Base-by-base conservation (phyloP, 2,888 invertebrate species). In the Blomia tropicalis region DNA sequence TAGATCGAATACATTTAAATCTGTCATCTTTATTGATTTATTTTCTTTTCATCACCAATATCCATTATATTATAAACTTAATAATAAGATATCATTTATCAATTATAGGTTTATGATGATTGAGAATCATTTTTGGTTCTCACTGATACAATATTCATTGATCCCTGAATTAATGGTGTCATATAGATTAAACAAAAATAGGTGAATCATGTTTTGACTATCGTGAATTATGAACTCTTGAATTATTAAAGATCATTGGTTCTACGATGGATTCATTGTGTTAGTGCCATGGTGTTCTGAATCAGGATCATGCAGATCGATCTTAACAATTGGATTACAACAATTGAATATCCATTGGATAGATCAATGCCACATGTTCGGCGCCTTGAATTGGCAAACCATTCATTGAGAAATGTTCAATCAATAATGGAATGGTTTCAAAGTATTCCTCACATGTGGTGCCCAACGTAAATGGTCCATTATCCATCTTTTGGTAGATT, bases 361-460 rank as follows among this genome's bases (percentile, higher is more conserved):
- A 86, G 67, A 89, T 80, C 67, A 95, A 81, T 73, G 89, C 87
- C 85, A 95, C 92, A 75, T 93, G 92, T 74, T 92, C 92, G 25
- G 92, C 92, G 61, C 93, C 92, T 68, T 90, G 81, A 63, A 95
- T 91, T 58, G 93, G 93, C 69, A 95, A 81, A 70, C 89, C 83
- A 76, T 91, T 89, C 60, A 87, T 80, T 67, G 91, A 87, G 75
- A 92, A 93, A 75, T 92, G 90, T 69, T 85, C 82, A 72, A 95
- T 87, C 82, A 95, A 86, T 71, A 88, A 86, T n/a, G 93, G 91
- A 67, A 95, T 90, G 59, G 83, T 3, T 1, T 56, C 36, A 29
- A 56, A 56, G 3, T 47, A 47, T 19, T 47, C 51, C 7, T 7
- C 7, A 27, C 51, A 47, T 7, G 51, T 47, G 7, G 22, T 22